Percentiles rank a stretch among this genome's conserved stretches.
These are phyloP conservation scores for Drosophila prosaltans DNA, from an alignment of 1,140 invertebrate species.

Conservation along the genomic window DNA sequence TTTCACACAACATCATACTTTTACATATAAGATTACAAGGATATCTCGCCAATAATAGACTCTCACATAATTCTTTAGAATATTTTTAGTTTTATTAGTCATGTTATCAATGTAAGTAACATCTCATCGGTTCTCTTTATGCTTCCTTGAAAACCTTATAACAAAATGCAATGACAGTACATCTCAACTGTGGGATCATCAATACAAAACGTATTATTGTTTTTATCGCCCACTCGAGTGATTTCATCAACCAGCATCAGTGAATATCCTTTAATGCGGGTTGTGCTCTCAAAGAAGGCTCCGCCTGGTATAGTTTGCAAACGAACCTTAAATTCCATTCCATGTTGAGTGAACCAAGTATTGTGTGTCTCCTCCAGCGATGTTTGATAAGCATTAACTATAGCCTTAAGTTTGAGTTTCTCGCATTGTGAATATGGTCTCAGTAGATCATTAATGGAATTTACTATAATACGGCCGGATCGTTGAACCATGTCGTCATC, in stretches of 20 bases:
- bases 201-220: slow-evolving; percentile 89
- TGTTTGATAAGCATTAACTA: slow-evolving; percentile 29
- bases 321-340: slow-evolving; percentile 83
- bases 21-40: too few relatives aligned
- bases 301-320: slow-evolving; percentile 86
- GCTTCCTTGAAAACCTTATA: neutral
- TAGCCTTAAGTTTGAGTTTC: slow-evolving; percentile 28
- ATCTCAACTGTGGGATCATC: slow-evolving; percentile 88
- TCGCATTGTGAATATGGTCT: slow-evolving; percentile 85
- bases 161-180: slow-evolving; percentile 84
- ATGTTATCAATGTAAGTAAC: too few relatives aligned
- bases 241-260: slow-evolving; percentile 86
- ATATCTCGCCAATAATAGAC: too few relatives aligned
- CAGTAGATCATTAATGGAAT: slow-evolving; percentile 86
- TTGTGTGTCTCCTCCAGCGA: slow-evolving; percentile 48
- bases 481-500: slow-evolving; percentile 82
- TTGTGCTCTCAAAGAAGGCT: slow-evolving; percentile 89
- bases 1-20: too few relatives aligned
- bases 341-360: neutral
- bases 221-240: slow-evolving; percentile 89
- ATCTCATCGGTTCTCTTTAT: too few relatives aligned
- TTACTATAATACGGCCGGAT: slow-evolving; percentile 84
- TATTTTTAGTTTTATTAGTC: too few relatives aligned
- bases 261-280: slow-evolving; percentile 81
- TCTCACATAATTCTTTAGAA: too few relatives aligned